Evolutionary conservation across 2,797 vertebrate genomes (phyloP), one percentile per base, ranked within the genome.

Genomic region (Liparis tanakae): DNA sequence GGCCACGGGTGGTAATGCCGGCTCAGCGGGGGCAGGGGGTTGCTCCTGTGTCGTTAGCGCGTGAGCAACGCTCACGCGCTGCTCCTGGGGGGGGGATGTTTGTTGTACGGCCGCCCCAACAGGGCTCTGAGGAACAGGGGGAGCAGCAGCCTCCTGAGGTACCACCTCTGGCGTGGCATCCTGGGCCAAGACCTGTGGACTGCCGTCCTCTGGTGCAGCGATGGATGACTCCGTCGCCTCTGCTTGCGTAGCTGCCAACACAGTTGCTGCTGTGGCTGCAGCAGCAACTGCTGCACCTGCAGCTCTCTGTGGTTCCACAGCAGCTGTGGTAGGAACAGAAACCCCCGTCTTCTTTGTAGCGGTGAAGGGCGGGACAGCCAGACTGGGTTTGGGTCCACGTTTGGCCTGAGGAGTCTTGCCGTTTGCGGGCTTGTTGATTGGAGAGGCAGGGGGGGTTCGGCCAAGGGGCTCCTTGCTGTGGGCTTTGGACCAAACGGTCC

Each of bases 311-410:
- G 67, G 33, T 59, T 43, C 56, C 5, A 5, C 44, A 67, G 18
- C 55, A 50, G 67, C 20, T 18, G 36, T 25, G 10, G 76, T 50
- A 15, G 50, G 12, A 34, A 78, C 86, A 18, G 80, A 54, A 25
- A 36, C 59, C 15, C 22, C 78, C 0, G 25, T 69, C 46, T 85
- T 90, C 68, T 86, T 89, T 10, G 10, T 9, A 0, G 76, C 25
- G n/a, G 44, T 76, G 46, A 89, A 90, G 33, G 92, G 92, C 6
- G 70, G 39, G 54, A 92, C 89, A 18, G 91, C 80, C 80, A 93
- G 92, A 25, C 89, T 91, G 18, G 92, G 91, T 79, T 93, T 94
- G 55, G 74, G 13, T 54, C 57, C 67, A 54, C 70, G 67, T 76
- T 90, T 94, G 17, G 80, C 33, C 17, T 78, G 79, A 9, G 72